These are phyloP conservation scores for Drosophila fuyamai DNA, from an alignment of 1,140 invertebrate genomes.

Conservation along the genomic window DNA sequence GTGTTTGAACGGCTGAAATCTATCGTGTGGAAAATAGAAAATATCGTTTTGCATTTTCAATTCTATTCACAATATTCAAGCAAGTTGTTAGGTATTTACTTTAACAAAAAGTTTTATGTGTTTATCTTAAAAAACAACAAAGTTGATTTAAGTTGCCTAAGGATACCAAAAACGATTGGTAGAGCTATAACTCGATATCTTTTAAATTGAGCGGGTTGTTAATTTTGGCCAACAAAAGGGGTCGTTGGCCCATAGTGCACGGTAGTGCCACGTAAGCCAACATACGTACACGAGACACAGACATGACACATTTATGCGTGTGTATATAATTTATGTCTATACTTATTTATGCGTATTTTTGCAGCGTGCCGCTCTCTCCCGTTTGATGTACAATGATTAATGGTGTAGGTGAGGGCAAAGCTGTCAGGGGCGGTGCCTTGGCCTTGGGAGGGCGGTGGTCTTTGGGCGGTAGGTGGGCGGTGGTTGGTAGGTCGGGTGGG, in stretches of 20 bases:
- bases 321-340: slow-evolving; percentile 44
- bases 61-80: too few species aligned
- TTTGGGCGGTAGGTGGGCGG: background rate
- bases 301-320: slow-evolving; percentile 12
- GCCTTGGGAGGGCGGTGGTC: background rate
- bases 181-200: too few species aligned
- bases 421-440: background rate
- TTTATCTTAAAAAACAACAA: too few species aligned
- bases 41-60: too few species aligned
- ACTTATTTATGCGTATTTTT: slow-evolving; percentile 48
- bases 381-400: slow-evolving; percentile 43
- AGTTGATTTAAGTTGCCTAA: too few species aligned
- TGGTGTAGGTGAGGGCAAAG: slow-evolving; percentile 16
- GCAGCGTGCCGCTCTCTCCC: slow-evolving; percentile 5
- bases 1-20: too few species aligned
- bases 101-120: too few species aligned
- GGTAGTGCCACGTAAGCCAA: background rate
- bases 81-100: too few species aligned
- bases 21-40: too few species aligned
- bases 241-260: background rate
- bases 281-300: background rate
- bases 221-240: too few species aligned
- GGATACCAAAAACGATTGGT: too few species aligned
- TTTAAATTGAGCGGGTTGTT: too few species aligned
- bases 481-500: background rate